Evolutionary conservation across 2,888 invertebrate species (phyloP), one percentile per base, ranked within the genome.

Genomic region (Mimas tiliae): DNA sequence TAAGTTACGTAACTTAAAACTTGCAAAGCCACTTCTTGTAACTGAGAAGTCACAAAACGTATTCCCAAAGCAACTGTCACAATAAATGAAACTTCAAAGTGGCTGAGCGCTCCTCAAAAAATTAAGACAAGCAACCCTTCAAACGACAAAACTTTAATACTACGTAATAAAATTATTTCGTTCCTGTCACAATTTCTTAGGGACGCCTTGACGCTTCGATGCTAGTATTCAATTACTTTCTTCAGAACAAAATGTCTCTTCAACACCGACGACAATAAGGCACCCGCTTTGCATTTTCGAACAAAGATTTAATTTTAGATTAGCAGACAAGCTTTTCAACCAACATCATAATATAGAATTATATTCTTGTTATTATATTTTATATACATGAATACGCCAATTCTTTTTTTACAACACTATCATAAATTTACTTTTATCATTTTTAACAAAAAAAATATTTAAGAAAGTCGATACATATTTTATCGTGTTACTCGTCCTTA

Each of bases 291-390:
- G 77, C 79, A 79, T 84, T 86, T 85, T 77, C 74, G 75, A 85
- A 84, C 80, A 84, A 83, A 88, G 87, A 89, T 90, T 89, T 88
- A 85, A 90, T 89, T 89, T 88, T 78, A 87, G 88, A 90, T 90
- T 84, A 85, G 78, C 76, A 75, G 78, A 78, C 77, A 77, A 77
- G 79, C 69, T 76, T 78, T 78, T 76, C 69, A 65, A 66, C 69
- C 70, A 62, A 70, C 64, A 52, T 67, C 52, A 62, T 69, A 68
- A 69, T 71, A 65, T 69, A 65, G 71, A 70, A 75, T 68, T 65
- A 50, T 64, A 64, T 27, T 67, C 42, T 66, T 63, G 27, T 53
- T n/a, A 52, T 16, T 19, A 51, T 38, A 33, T 51, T 51, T 19
- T 50, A 16, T 19, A 3, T 64, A 16, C 11, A 38, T 51, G 19